Conservation (phyloP, 2,113 vertebrate species). For the Empidonax alnorum region DNA sequence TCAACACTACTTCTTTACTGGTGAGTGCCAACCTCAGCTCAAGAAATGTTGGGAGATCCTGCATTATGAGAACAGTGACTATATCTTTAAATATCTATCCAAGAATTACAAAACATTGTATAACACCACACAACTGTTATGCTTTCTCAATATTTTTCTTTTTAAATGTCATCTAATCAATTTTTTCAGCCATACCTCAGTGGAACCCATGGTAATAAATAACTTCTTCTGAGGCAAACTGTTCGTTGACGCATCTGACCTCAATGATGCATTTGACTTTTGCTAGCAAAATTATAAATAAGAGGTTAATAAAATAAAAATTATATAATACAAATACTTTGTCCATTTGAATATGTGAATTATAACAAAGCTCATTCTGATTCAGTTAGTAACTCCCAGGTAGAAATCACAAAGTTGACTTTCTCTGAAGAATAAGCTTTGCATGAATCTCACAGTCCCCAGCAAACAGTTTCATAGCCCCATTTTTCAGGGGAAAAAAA, state of each 20-base stretch:
- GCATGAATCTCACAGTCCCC: background rate
- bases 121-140: background rate
- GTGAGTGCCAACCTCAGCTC: background rate
- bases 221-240: constrained; percentile 75
- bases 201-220: constrained; percentile 77
- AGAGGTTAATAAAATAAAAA: constrained; percentile 16
- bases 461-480: background rate
- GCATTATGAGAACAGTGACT: background rate
- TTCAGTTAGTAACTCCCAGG: background rate
- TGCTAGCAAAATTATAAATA: constrained; percentile 30
- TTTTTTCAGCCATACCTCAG: constrained; percentile 73
- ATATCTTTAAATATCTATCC: background rate
- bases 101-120: background rate
- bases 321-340: background rate
- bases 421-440: background rate
- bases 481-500: background rate
- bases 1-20: background rate
- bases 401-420: background rate
- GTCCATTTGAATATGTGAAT: background rate
- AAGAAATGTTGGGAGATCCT: background rate
- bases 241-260: constrained; percentile 20
- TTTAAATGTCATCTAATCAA: background rate
- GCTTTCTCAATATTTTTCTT: background rate
- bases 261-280: constrained; percentile 1
- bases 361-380: background rate